Evolutionary conservation across 2,888 invertebrate species (phyloP), one percentile per base, ranked within the genome.

Genomic region (Mactromeris polynyma): DNA sequence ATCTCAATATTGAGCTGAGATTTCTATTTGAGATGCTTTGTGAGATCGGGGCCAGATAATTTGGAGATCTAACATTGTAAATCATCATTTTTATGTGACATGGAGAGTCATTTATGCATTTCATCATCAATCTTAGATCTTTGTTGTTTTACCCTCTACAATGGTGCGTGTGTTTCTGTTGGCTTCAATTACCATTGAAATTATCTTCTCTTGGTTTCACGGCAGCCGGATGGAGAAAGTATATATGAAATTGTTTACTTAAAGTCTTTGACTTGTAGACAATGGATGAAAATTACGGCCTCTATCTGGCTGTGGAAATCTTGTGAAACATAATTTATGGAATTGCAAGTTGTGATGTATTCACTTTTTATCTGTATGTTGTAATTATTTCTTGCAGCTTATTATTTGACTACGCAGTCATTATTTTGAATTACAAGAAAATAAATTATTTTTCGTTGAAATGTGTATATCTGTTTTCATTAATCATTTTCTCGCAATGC

Each of bases 211-310:
- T 33, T 11, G 46, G 36, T 33, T 83, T 83, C 84, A 54, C 21
- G 3, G 33, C n/a, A 84, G 87, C 33, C 42, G 14, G 82, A 21
- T 17, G 7, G 84, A 88, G 90, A 78, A 78, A 88, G 90, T 90
- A 80, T 84, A 78, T 19, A 88, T 90, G 90, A 90, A 64, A 83
- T 83, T 84, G 69, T 82, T 80, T 85, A 58, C 38, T 31, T 9
- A 84, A 84, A 51, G 84, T 38, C 78, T n/a, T 4, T 19, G 51
- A 54, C 84, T 78, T 51, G 84, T 77, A 78, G 84, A 77, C 19
- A 77, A 36, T 77, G 21, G 84, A 84, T 84, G 84, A 36, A 38
- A 38, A 42, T 26, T 4, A 84, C 51, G 84, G 84, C 84, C 84
- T 84, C 78, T 77, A 19, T 26, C 46, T 14, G 31, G 26, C 84